phyloP scores from a whole-genome alignment of 2,113 vertebrate genomes.

The Centropus bengalensis region DNA sequence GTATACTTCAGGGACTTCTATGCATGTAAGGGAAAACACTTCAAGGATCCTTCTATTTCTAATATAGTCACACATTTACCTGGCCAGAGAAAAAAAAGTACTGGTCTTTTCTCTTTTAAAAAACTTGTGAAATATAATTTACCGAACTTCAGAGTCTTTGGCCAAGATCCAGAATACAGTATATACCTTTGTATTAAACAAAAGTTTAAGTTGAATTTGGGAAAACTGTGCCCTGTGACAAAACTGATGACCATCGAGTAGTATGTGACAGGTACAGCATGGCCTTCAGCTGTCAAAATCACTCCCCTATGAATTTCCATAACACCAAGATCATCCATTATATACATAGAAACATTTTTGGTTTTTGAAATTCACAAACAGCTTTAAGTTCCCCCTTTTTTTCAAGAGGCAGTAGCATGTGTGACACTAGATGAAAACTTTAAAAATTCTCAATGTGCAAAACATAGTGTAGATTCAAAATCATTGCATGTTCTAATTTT shows the following conservation, averaged over 20 bases:
- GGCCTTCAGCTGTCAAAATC: neutral
- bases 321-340: neutral
- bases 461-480: neutral
- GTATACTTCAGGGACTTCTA: neutral
- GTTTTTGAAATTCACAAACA: neutral
- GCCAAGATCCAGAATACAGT: neutral
- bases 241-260: neutral
- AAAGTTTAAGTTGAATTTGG: neutral
- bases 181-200: neutral
- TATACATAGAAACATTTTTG: neutral
- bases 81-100: neutral
- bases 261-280: neutral
- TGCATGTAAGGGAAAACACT: conserved; percentile 39
- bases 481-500: neutral
- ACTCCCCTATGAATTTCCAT: neutral
- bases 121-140: neutral
- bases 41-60: neutral
- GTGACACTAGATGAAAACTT: neutral
- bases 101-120: neutral
- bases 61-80: conserved; percentile 8
- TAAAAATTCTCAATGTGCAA: neutral
- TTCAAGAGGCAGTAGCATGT: neutral
- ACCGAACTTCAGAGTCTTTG: neutral
- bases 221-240: neutral
- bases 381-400: neutral